These are phyloP conservation scores for Varecia variegata DNA, from an alignment of 2,797 vertebrate species.

Conservation along the genomic window DNA sequence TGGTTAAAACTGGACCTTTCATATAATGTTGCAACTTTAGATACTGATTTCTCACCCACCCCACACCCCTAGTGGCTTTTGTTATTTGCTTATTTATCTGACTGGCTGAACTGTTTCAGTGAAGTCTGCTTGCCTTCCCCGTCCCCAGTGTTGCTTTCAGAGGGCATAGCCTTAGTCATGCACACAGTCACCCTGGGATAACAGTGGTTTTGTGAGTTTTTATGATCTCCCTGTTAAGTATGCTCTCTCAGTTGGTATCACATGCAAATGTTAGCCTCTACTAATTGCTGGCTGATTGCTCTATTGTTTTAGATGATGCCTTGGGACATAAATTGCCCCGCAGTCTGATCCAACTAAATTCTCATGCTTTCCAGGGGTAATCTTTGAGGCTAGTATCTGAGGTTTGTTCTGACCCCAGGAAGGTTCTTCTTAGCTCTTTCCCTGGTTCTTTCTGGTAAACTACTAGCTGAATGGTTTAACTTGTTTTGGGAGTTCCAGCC, in stretches of 20 bases:
- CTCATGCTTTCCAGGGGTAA: neutral
- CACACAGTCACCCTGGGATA: neutral
- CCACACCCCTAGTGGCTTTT: neutral
- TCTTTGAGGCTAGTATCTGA: neutral
- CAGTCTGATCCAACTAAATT: neutral
- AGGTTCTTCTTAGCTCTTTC: neutral
- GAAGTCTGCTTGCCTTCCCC: neutral
- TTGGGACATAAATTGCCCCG: conserved; percentile 9
- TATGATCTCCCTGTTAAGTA: neutral
- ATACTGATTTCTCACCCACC: neutral
- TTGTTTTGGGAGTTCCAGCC: neutral
- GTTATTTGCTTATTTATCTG: neutral
- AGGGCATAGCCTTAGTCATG: neutral
- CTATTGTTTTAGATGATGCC: conserved; percentile 7
- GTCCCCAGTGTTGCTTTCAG: neutral
- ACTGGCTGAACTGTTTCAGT: neutral
- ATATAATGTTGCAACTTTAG: neutral
- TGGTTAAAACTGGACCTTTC: neutral
- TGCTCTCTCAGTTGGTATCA: neutral
- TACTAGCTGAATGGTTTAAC: neutral
- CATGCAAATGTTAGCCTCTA: conserved; percentile 18
- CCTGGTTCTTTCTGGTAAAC: conserved; percentile 13
- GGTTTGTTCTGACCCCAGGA: neutral
- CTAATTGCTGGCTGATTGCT: conserved; percentile 2
- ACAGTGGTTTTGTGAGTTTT: neutral